Conservation (phyloP, 1,140 invertebrate genomes). For the Drosophila pallidifrons region DNA sequence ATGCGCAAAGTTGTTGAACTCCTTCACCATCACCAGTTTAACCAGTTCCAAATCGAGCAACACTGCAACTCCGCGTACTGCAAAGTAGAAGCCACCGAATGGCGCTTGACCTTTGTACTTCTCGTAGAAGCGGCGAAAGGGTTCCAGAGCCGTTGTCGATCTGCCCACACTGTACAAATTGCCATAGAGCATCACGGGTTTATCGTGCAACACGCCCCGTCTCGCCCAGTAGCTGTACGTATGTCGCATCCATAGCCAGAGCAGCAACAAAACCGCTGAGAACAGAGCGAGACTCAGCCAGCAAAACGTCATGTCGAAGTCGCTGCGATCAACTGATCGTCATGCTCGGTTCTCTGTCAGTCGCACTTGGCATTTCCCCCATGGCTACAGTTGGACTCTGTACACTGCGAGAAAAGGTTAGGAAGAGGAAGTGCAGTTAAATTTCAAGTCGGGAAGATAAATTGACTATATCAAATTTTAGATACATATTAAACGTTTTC, state of each 20-base stretch:
- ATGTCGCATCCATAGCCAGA: constrained; percentile 25
- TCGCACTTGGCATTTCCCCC: not conserved
- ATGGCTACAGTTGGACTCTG: not conserved
- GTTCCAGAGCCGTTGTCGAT: constrained; percentile 35
- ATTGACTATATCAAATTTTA: not conserved
- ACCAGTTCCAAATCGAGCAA: constrained; percentile 87
- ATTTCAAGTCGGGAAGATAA: not conserved
- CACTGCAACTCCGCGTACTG: constrained; percentile 40
- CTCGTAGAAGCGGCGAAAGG: constrained; percentile 69
- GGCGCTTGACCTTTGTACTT: constrained; percentile 67
- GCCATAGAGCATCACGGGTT: constrained; percentile 75
- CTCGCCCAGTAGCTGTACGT: constrained; percentile 79
- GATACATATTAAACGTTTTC: not conserved
- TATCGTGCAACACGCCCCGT: constrained; percentile 81
- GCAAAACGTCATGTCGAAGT: constrained; percentile 23
- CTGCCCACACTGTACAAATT: constrained; percentile 63
- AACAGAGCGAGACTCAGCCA: constrained; percentile 34
- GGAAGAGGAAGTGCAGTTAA: too few relatives aligned
- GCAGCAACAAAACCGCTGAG: not conserved
- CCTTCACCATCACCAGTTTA: constrained; percentile 87
- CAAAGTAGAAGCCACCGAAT: constrained; percentile 62
- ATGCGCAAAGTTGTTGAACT: constrained; percentile 86
- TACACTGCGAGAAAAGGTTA: constrained; percentile 4
- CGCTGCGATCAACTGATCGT: constrained; percentile 31
- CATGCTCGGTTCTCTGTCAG: not conserved